A percentile compares a stretch with the other conserved stretches of the same genome.
Evolutionary conservation across 2,113 vertebrate species (phyloP).

Genomic region (Microcebus ravelobensis): DNA sequence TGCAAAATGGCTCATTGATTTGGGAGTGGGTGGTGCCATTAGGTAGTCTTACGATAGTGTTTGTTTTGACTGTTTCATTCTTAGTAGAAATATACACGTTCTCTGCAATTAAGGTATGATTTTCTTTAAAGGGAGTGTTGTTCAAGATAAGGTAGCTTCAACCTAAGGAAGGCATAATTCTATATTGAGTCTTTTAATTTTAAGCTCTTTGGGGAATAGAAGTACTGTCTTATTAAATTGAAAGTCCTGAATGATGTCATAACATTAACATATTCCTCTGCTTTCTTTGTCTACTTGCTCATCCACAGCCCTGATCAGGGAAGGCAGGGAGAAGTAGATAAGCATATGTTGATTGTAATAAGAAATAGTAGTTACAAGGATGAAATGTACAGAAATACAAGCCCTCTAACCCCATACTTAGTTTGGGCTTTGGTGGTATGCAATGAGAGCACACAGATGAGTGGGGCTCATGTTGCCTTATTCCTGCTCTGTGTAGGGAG

Average conservation of each 20-base stretch:
- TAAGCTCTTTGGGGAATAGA: neutral
- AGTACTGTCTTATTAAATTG: neutral
- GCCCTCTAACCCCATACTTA: neutral
- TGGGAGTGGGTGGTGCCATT: neutral
- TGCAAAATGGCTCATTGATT: neutral
- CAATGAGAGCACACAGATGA: neutral
- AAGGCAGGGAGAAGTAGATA: neutral
- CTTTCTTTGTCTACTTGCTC: neutral
- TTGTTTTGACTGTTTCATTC: neutral
- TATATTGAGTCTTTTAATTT: neutral
- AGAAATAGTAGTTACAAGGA: neutral
- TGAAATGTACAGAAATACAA: neutral
- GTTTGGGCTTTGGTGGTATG: neutral
- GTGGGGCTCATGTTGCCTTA: neutral
- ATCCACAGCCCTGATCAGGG: neutral
- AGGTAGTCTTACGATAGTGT: neutral
- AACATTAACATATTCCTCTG: neutral
- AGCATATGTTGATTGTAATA: neutral
- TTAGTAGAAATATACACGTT: neutral
- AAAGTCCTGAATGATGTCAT: neutral
- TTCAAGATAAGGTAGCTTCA: neutral
- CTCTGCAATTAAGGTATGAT: neutral
- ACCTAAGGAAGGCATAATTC: neutral
- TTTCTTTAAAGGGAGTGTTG: neutral
- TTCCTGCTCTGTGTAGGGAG: neutral